Evolutionary conservation across 2,888 invertebrate species (phyloP).

Genomic region (Mythimna vitellina): DNA sequence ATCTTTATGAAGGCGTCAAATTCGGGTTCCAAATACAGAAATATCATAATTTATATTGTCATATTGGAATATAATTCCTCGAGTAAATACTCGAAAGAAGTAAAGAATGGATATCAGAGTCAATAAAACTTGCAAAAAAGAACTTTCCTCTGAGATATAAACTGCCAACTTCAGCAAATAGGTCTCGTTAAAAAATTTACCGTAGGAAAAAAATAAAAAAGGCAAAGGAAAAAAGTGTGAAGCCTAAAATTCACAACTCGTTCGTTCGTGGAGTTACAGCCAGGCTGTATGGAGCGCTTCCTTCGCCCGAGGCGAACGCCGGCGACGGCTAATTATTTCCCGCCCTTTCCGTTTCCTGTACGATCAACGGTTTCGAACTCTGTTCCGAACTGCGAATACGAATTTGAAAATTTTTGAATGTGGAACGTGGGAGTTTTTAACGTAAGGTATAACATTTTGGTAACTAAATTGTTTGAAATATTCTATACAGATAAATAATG

Average conservation of each 20-base stretch:
- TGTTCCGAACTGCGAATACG: conserved; percentile 64
- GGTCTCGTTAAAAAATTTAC: conserved; percentile 60
- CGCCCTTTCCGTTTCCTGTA: conserved; percentile 82
- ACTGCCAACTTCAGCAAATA: conserved; percentile 23
- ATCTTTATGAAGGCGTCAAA: too few species aligned
- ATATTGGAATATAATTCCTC: too few species aligned
- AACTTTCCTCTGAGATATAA: conserved; percentile 15
- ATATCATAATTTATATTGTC: too few species aligned
- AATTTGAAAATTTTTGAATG: conserved; percentile 62
- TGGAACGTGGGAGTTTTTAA: conserved; percentile 65
- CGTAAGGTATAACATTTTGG: conserved; percentile 31
- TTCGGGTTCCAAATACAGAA: too few species aligned
- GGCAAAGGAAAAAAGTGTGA: conserved; percentile 61
- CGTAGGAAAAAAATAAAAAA: conserved; percentile 35
- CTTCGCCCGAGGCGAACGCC: conserved; percentile 76
- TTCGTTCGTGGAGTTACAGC: conserved; percentile 68
- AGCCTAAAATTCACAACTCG: conserved; percentile 67
- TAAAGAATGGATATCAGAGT: neutral
- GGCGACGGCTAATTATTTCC: conserved; percentile 87
- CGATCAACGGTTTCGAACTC: conserved; percentile 72
- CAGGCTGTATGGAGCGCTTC: conserved; percentile 77
- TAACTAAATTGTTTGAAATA: neutral
- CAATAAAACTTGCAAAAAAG: conserved; percentile 41
- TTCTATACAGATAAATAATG: too few species aligned
- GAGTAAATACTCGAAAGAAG: neutral